Evolutionary conservation across 2,113 vertebrate species (phyloP).

Genomic region (Junco hyemalis): DNA sequence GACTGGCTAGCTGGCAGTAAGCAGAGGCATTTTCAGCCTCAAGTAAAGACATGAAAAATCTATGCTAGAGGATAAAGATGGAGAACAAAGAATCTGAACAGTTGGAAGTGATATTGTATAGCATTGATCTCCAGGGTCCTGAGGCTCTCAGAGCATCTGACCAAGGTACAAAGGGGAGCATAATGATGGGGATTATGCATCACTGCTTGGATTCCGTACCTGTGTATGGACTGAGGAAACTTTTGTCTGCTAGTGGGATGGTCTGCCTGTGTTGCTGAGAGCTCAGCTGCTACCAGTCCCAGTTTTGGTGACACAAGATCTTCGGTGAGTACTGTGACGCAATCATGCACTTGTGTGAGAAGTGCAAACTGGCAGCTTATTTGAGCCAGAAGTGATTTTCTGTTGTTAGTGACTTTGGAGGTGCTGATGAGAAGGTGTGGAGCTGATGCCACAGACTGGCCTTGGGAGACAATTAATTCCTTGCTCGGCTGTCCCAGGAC

Average conservation of each 20-base stretch:
- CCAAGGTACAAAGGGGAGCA: not conserved
- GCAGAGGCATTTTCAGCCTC: not conserved
- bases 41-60: not conserved
- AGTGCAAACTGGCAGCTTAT: not conserved
- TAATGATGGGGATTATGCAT: not conserved
- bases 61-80: not conserved
- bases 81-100: not conserved
- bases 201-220: not conserved
- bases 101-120: not conserved
- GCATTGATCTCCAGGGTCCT: accelerated
- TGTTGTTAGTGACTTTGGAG: not conserved
- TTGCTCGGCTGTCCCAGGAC: not conserved
- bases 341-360: not conserved
- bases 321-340: accelerated
- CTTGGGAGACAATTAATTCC: not conserved
- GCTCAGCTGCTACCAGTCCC: not conserved
- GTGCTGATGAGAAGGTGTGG: not conserved
- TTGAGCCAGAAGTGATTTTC: not conserved
- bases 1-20: not conserved
- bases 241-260: not conserved
- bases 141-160: not conserved
- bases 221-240: not conserved
- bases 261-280: not conserved
- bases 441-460: not conserved
- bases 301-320: not conserved